Evolutionary conservation across 2,113 vertebrate species (phyloP), one percentile per base, ranked within the genome.

Genomic region (Elephas maximus): DNA sequence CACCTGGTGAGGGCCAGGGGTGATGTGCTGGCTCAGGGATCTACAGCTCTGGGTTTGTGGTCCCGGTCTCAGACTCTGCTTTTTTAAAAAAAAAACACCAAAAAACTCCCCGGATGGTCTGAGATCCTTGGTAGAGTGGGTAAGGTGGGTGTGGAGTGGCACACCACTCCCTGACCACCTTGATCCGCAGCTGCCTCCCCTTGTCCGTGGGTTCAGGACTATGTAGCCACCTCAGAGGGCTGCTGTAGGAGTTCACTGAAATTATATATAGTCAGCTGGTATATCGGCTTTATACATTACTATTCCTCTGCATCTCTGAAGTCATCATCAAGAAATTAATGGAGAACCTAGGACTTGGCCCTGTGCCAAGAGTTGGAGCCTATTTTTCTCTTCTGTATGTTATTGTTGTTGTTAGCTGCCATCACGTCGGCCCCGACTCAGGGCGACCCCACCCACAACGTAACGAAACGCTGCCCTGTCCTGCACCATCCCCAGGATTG

Each of bases 281-380:
- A 57, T 14, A 10, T 65, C 65, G 63, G 65, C 65, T 24, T 33
- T 30, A 1, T 69, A 4, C 23, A 1, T 67, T 69, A 77, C 83
- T 30, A 79, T 93, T 67, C 93, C 85, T 83, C 95, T 90, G 93
- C 44, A 21, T 82, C 18, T 14, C 30, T 9, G 53, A 81, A 67
- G 10, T 65, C 78, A 77, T 51, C 48, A n/a, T 23, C 26, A 23
- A 44, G 74, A 60, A 69, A 15, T 51, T 11, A 15, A 26, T 2
- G 11, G 44, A 80, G 26, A 6, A 78, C 18, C 1, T 41, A 8
- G 12, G 30, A 37, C 80, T 33, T 9, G 78, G 74, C 74, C 77
- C 37, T 9, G 0, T 4, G 37, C 73, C n/a, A 4, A 8, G n/a
- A 26, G 0, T 1, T 8, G 12, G 6, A 65, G 41, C 51, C 87